These are phyloP conservation scores for Myotis brandtii DNA, from an alignment of 2,113 vertebrate genomes.

Conservation along the genomic window DNA sequence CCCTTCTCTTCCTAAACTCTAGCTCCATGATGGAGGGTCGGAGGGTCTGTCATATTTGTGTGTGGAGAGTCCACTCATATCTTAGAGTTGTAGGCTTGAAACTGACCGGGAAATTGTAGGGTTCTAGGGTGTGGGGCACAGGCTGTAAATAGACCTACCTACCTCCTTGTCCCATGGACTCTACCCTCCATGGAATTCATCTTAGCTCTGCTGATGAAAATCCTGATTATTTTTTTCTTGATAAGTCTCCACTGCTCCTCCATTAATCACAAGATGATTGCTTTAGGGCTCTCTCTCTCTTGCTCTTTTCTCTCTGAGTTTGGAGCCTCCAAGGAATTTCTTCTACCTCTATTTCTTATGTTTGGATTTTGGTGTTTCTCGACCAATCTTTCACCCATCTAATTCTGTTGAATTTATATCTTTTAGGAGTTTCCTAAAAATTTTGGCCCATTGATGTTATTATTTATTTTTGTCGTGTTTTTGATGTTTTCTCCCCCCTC, in stretches of 20 bases:
- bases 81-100: background rate
- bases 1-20: background rate
- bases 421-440: constrained; percentile 44
- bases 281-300: background rate
- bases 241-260: background rate
- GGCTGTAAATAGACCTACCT: background rate
- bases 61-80: background rate
- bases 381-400: background rate
- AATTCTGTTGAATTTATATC: constrained; percentile 54
- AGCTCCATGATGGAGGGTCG: too few relatives aligned
- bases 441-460: background rate
- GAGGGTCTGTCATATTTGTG: background rate
- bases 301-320: background rate
- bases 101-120: background rate
- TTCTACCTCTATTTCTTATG: background rate
- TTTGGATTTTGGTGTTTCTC: background rate
- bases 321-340: background rate
- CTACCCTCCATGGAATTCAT: background rate
- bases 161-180: background rate
- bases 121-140: background rate
- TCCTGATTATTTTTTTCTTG: background rate
- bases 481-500: background rate
- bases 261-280: background rate
- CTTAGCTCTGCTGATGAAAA: background rate
- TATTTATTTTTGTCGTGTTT: background rate